Conservation (phyloP, 2,888 invertebrate species). For the Nephrotoma guestfalica region DNA sequence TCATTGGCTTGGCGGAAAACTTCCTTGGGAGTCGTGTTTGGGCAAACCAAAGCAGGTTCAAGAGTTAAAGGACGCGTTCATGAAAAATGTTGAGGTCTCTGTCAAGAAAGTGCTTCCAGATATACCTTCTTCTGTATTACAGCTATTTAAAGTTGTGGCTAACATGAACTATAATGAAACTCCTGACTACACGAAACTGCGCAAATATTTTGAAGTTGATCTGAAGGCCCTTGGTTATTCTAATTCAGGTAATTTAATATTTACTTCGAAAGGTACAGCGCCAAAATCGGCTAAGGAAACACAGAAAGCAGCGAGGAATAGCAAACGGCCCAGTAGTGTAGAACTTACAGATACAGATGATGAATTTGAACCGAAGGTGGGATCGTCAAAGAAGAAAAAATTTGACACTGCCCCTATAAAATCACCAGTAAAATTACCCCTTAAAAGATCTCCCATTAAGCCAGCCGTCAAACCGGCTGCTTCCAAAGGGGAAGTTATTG, state of each 20-base stretch:
- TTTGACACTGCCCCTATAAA: neutral
- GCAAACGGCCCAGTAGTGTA: neutral
- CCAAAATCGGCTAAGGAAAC: conserved; percentile 15
- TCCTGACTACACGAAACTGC: conserved; percentile 61
- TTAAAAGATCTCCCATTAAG: conserved; percentile 5
- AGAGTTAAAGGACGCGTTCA: conserved; percentile 50
- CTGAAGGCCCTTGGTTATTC: conserved; percentile 45
- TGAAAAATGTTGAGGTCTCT: conserved; percentile 34
- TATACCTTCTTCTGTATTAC: conserved; percentile 37
- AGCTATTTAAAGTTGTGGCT: conserved; percentile 53
- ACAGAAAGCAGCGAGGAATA: neutral
- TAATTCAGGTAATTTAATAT: conserved; percentile 43
- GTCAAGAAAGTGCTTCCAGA: conserved; percentile 24
- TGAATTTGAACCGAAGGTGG: neutral
- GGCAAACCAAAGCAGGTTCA: conserved; percentile 47
- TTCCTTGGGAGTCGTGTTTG: conserved; percentile 71
- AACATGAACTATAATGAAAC: conserved; percentile 50
- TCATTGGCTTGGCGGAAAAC: conserved; percentile 69
- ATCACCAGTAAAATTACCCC: neutral
- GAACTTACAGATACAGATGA: neutral
- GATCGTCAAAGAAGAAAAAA: neutral
- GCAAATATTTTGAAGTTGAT: conserved; percentile 46
- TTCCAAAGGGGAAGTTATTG: conserved; percentile 23
- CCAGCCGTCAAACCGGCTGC: conserved; percentile 15
- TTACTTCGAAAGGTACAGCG: conserved; percentile 24